Evolutionary conservation across 37 sponge, comb jelly and placozoan genomes (phyloP), one percentile per base, ranked within the genome.

Genomic region (Axinella damicornis): DNA sequence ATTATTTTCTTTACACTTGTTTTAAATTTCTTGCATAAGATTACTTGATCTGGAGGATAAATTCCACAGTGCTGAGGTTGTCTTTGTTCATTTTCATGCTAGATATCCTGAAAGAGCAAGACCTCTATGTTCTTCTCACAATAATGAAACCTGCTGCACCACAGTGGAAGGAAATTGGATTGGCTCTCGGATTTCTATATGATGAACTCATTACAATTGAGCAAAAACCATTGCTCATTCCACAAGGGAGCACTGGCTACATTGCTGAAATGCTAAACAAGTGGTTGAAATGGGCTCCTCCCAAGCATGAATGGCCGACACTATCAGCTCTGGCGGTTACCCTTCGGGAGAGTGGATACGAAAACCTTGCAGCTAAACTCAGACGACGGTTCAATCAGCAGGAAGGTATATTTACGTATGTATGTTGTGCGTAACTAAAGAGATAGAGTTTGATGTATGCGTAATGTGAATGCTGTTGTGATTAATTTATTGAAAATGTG

Each of bases 271-370:
- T 73, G 73, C 73, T 73, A 5, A 28, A 16, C 38, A 12, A 31
- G 56, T 73, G 73, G 73, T 27, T 73, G 25, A 73, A 73, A 40
- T 73, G 73, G 73, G 41, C 52, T n/a, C 73, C 55, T 16, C 73
- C 73, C 41, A 71, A 39, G 27, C 41, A 35, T 24, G 16, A 0
- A 2, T 40, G n/a, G n/a, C 73, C 73, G 2, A 52, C 54, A 6
- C 2, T 27, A 16, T 22, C 22, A n/a, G n/a, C 12, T 27, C 56
- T 73, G 24, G 41, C 30, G 1, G 52, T 9, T 40, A 53, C 73
- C 41, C 27, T 73, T 17, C 15, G 25, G 24, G 5, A 12, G 6
- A 46, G 46, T 46, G 46, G 46, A 4, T 9, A 46, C 9, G 46
- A 46, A 46, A 9, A 46, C 46, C 46, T 46, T 46, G 46, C 46